Evolutionary conservation across 1,140 invertebrate genomes (phyloP), one percentile per base, ranked within the genome.

Genomic region (Cyclargus thomasi): DNA sequence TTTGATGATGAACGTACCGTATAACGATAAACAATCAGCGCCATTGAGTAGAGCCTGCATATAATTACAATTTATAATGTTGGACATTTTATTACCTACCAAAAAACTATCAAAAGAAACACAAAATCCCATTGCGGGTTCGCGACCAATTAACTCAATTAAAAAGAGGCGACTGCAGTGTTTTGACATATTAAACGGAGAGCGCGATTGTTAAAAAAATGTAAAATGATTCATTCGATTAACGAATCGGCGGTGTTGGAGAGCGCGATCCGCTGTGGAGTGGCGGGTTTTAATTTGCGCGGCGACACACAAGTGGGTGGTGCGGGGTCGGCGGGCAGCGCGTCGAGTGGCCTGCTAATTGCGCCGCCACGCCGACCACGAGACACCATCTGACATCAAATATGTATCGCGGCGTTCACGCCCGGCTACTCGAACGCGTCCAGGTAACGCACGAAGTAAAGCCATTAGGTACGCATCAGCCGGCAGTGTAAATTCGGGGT

Each of bases 211-310:
- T 67, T 67, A 74, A 68, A 75, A 74, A 74, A 72, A 70, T 67
- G 53, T 73, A 62, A 79, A 77, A 80, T 70, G 79, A 79, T 80
- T 83, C 76, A 83, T 78, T 76, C 77, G 78, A 82, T 85, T 77
- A 79, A 81, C 82, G 81, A 88, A 85, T 82, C 75, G 78, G 75
- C 75, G 78, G 75, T 81, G 78, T 84, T 84, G 77, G 79, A 86
- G 85, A 76, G 77, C 72, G 79, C 75, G 81, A 88, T 85, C 78
- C 73, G 78, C 81, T 11, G 39, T 87, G 77, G 80, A 90, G 88
- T 83, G 85, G 76, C 74, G 80, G 78, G 83, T 90, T 90, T 90
- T 88, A 90, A 90, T 90, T 90, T 90, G 86, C 85, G 83, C 81
- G 84, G 84, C 85, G 86, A 86, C 85, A 88, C 78, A 87, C 81